Evolutionary conservation across 92 coral and sea anemone genomes (phyloP).

Genomic region (Scolanthus callimorphus): DNA sequence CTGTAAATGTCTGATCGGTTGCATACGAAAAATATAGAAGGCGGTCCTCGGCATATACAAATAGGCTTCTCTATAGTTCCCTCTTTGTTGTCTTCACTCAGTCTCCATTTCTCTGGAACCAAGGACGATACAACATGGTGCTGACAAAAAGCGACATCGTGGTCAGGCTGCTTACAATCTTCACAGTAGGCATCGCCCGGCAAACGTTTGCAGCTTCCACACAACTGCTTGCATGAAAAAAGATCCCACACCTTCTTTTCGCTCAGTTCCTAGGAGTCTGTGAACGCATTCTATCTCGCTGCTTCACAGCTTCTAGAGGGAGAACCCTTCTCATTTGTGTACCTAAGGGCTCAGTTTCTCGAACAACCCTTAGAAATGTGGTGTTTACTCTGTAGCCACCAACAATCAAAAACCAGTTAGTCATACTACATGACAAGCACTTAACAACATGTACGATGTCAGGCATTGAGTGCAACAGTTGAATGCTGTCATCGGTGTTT

Average conservation of each 20-base stretch:
- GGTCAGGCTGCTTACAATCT: conserved; percentile 6
- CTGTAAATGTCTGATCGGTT: conserved; percentile 31
- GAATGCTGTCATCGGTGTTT: conserved; percentile 5
- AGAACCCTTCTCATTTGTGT: conserved; percentile 21
- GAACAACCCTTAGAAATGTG: conserved; percentile 11
- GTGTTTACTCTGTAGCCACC: conserved; percentile 24
- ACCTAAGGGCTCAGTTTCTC: conserved; percentile 27
- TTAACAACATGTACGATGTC: conserved; percentile 22
- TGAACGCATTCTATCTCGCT: conserved; percentile 16
- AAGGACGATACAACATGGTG: conserved; percentile 29
- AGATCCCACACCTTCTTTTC: conserved; percentile 15
- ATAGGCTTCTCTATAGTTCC: conserved; percentile 26
- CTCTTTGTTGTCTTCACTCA: conserved; percentile 19
- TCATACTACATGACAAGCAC: conserved; percentile 14
- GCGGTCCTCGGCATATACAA: conserved; percentile 42
- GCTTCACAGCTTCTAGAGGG: conserved; percentile 31
- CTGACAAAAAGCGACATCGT: conserved; percentile 20
- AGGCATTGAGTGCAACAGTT: conserved; percentile 20
- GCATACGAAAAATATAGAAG: conserved; percentile 31
- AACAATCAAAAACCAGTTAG: conserved; percentile 24
- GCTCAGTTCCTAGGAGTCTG: conserved; percentile 28
- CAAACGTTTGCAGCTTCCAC: conserved; percentile 16
- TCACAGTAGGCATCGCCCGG: conserved; percentile 9
- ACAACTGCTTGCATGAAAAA: conserved; percentile 13
- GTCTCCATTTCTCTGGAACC: conserved; percentile 47